phyloP scores from a whole-genome alignment of 2,888 invertebrate species.

The Philereme transversata region DNA sequence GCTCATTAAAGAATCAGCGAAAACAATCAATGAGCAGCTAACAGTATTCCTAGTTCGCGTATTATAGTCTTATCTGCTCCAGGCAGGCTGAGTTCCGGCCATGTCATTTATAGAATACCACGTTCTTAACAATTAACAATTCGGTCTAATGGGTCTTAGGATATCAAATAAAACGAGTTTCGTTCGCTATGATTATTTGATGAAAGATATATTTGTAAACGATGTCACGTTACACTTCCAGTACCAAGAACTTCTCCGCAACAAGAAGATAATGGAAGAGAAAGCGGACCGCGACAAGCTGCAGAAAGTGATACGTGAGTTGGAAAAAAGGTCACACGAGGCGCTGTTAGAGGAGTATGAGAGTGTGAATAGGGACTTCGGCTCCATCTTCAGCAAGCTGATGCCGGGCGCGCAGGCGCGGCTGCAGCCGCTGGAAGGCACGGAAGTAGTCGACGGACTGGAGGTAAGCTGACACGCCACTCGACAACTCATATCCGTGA shows the following conservation, averaged over 20 bases:
- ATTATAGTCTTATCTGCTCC: too few species aligned
- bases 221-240: slow-evolving; percentile 48
- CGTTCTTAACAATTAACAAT: too few species aligned
- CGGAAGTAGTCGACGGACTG: slow-evolving; percentile 91
- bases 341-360: slow-evolving; percentile 92
- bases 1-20: too few species aligned
- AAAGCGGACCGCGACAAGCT: slow-evolving; percentile 87
- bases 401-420: slow-evolving; percentile 95
- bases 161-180: too few species aligned
- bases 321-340: slow-evolving; percentile 95
- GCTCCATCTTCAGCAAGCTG: slow-evolving; percentile 95
- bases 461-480: slow-evolving; percentile 83
- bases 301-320: slow-evolving; percentile 90
- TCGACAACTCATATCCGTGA: too few species aligned
- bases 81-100: too few species aligned
- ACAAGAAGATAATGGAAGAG: slow-evolving; percentile 88
- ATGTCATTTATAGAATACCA: too few species aligned
- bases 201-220: too few species aligned
- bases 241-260: slow-evolving; percentile 88
- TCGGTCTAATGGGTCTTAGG: too few species aligned
- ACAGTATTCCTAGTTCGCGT: too few species aligned
- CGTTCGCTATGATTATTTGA: too few species aligned
- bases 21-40: too few species aligned
- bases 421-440: slow-evolving; percentile 89
- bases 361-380: slow-evolving; percentile 96